Percentiles rank a stretch among this genome's conserved stretches.
phyloP scores from a whole-genome alignment of 2,113 vertebrate genomes.

The Malurus alboscapulatus region DNA sequence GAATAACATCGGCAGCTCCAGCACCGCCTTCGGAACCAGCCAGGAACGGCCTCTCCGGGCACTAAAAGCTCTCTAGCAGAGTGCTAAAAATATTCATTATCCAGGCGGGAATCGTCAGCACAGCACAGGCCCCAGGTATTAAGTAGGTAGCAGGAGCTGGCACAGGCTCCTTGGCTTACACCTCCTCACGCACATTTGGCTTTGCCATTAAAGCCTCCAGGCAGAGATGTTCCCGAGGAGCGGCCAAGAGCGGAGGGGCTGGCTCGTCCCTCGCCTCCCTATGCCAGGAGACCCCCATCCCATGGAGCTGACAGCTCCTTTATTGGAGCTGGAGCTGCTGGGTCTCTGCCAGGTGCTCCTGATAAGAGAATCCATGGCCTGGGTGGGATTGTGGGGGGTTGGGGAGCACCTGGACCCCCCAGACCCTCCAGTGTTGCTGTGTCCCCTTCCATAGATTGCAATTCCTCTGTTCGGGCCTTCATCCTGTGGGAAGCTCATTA shows the following conservation, averaged over 20 bases:
- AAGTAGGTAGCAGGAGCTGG: constrained; percentile 56
- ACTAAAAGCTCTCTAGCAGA: constrained; percentile 1
- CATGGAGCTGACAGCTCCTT: background rate
- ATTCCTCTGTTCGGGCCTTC: background rate
- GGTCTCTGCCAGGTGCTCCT: background rate
- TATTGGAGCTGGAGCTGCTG: background rate
- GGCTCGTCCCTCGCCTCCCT: background rate
- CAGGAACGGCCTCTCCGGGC: background rate
- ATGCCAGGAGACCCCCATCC: background rate
- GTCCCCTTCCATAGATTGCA: background rate
- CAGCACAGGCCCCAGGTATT: constrained; percentile 28
- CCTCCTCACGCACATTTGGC: background rate
- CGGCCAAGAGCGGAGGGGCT: fast-evolving
- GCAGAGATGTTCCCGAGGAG: background rate
- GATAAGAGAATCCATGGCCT: background rate
- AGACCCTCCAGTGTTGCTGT: fast-evolving
- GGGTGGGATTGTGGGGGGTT: fast-evolving
- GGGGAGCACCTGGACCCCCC: background rate
- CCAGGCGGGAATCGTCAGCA: constrained; percentile 9
- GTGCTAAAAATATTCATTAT: constrained; percentile 23
- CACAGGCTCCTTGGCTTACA: constrained; percentile 36
- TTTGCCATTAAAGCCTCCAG: constrained; percentile 3
- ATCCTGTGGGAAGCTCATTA: background rate
- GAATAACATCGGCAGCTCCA: constrained; percentile 19
- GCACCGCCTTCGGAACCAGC: background rate